Evolutionary conservation across 2,888 invertebrate genomes (phyloP), one percentile per base, ranked within the genome.

Genomic region (Rugalucina vietnamica): DNA sequence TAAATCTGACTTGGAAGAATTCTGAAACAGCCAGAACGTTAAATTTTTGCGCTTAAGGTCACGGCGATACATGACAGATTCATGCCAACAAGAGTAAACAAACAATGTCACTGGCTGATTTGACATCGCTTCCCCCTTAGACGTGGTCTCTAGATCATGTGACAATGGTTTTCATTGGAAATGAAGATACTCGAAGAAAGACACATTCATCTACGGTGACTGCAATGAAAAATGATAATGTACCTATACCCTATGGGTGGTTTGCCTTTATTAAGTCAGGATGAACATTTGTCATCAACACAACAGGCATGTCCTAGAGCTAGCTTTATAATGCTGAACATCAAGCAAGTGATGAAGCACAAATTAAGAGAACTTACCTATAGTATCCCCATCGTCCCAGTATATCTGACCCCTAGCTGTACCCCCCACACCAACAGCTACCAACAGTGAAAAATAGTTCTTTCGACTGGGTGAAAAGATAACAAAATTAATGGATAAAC

Each of bases 371-470:
- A 21, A 49, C 65, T 65, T 83, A 92, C 91, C 96, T 89, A 97
- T 95, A 77, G 97, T 96, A 81, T 97, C 97, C 0, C 97, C 97
- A 91, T 97, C 97, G 93, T 98, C 97, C 97, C 97, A 97, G 95
- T 96, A 97, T 4, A 97, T 95, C 73, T 96, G 95, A 0, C 97
- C 97, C 0, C 78, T 85, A 0, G 97, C 97, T 32, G 90, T 91
- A 21, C 95, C 95, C 90, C 1, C 94, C 10, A n/a, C 90, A 91
- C 96, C 96, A 0, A 97, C 95, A 0, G 96, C 96, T 0, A 96
- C 96, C 10, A 97, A 91, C 43, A 98, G 95, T 90, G 96, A 96
- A 84, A 97, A 95, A 69, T 96, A 60, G 57, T 96, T 96, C 88
- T 96, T 95, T 71, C 97, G 96, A 14, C 95, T 95, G 88, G 32